Evolutionary conservation across 2,888 invertebrate genomes (phyloP).

Genomic region (Luperina nickerlii): DNA sequence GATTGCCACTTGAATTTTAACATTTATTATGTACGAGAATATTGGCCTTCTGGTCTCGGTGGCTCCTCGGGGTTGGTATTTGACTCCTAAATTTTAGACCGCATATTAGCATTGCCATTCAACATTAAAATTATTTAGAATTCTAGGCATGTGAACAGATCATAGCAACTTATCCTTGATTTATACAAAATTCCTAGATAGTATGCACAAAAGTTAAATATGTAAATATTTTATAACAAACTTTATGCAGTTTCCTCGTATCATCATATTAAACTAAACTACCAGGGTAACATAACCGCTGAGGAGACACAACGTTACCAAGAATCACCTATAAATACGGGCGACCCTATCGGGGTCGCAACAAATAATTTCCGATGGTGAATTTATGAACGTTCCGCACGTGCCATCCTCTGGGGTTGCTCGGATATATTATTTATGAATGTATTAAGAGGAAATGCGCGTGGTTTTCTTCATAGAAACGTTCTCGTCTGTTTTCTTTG

Average conservation of each 20-base stretch:
- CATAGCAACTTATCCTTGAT: too few species aligned
- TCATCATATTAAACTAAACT: background rate
- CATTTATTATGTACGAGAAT: too few species aligned
- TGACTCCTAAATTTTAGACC: background rate
- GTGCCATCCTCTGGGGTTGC: conserved; percentile 50
- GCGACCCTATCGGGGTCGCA: conserved; percentile 19
- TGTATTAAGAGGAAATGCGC: conserved; percentile 27
- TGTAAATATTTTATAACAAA: background rate
- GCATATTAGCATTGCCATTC: background rate
- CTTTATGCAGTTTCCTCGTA: background rate
- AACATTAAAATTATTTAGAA: too few species aligned
- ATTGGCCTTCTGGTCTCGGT: background rate
- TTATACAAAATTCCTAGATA: too few species aligned
- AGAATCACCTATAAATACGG: conserved; percentile 43
- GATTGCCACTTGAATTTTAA: too few species aligned
- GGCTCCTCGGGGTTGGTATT: background rate
- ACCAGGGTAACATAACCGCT: conserved; percentile 23
- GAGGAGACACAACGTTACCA: conserved; percentile 7
- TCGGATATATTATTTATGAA: conserved; percentile 48
- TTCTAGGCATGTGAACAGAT: too few species aligned
- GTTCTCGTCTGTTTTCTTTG: too few species aligned
- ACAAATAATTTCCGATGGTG: conserved; percentile 61
- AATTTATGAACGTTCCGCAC: conserved; percentile 58
- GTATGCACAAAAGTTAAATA: too few species aligned
- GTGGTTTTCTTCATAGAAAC: too few species aligned